Conservation (phyloP, 2,888 invertebrate genomes). For the Meliscaeva auricollis region DNA sequence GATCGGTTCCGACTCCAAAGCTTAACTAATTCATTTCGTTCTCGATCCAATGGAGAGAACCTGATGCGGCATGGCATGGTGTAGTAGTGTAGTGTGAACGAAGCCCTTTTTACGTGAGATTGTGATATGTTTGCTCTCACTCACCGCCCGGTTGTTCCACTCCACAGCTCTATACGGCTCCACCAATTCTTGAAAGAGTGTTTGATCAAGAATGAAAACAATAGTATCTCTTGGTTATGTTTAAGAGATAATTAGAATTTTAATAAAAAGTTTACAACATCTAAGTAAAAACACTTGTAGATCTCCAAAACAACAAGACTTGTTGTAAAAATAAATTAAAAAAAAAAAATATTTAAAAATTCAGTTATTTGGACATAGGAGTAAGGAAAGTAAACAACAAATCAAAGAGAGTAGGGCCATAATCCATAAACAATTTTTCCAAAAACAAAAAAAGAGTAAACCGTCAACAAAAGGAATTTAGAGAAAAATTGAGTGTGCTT, state of each 20-base stretch:
- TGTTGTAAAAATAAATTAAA: too few species aligned
- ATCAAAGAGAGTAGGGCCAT: neutral
- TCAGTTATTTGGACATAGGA: neutral
- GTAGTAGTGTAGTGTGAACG: conserved; percentile 25
- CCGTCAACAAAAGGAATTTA: neutral
- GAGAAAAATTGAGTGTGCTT: neutral
- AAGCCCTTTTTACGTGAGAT: conserved; percentile 59
- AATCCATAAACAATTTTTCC: neutral
- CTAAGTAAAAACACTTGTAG: conserved; percentile 15
- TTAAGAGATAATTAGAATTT: conserved; percentile 6
- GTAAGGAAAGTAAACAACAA: neutral
- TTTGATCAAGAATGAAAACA: conserved; percentile 47
- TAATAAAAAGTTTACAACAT: too few species aligned
- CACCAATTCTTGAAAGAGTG: conserved; percentile 3
- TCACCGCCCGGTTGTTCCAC: too few species aligned
- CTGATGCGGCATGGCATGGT: conserved; percentile 46
- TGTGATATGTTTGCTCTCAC: neutral
- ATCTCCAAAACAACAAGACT: neutral
- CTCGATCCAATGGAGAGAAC: conserved; percentile 58
- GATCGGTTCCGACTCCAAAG: conserved; percentile 68
- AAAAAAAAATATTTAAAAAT: neutral
- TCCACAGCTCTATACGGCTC: too few species aligned
- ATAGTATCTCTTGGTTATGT: neutral
- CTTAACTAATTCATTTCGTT: conserved; percentile 65
- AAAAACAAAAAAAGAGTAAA: neutral